Percentiles rank a stretch among this genome's conserved stretches.
Conservation (phyloP, 2,888 invertebrate species). For the Thereva nobilitata region DNA sequence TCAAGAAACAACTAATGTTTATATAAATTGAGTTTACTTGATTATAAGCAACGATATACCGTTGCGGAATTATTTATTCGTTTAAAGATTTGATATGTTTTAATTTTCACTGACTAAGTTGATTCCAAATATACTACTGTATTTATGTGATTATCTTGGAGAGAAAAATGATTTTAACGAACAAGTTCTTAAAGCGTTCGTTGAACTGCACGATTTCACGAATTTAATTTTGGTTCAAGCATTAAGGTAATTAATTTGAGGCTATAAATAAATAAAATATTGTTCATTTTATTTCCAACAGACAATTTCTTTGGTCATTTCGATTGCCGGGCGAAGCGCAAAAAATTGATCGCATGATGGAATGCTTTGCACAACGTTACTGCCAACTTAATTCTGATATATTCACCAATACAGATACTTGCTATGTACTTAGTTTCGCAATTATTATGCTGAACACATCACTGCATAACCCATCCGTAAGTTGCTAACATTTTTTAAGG, state of each 20-base stretch:
- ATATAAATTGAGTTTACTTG: too few species aligned
- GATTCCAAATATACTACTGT: constrained; percentile 37
- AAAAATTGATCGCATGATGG: constrained; percentile 99
- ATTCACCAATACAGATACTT: constrained; percentile 96
- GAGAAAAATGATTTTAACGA: constrained; percentile 97
- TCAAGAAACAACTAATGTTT: too few species aligned
- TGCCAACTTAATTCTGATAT: constrained; percentile 96
- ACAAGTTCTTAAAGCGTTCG: constrained; percentile 91
- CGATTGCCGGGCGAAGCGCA: constrained; percentile 97
- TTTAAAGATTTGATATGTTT: background rate
- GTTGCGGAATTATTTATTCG: too few species aligned
- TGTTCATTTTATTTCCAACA: constrained; percentile 50
- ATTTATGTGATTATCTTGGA: constrained; percentile 82
- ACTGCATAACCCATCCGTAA: constrained; percentile 88
- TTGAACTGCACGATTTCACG: constrained; percentile 95
- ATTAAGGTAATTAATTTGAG: constrained; percentile 67
- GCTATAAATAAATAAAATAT: constrained; percentile 6
- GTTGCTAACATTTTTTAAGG: constrained; percentile 39
- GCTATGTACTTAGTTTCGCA: constrained; percentile 96
- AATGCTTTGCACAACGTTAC: constrained; percentile 96
- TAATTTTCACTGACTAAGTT: constrained; percentile 36
- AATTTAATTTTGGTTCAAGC: constrained; percentile 97
- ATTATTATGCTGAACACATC: constrained; percentile 99
- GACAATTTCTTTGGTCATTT: constrained; percentile 98
- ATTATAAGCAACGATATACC: too few species aligned